Evolutionary conservation across 1,140 invertebrate species (phyloP), one percentile per base, ranked within the genome.

Genomic region (Coboldia fuscipes): DNA sequence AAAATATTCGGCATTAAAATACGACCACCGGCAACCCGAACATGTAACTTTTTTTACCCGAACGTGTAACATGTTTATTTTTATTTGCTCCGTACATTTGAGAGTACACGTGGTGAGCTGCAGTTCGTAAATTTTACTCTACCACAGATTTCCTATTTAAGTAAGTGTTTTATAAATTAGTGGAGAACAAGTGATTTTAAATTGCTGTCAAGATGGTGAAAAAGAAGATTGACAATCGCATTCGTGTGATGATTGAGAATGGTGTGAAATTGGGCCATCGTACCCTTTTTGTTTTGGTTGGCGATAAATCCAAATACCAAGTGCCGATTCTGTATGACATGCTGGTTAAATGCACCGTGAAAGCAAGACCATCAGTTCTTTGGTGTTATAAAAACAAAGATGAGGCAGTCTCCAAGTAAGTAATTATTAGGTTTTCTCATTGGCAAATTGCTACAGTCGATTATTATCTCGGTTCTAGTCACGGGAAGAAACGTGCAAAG

Each of bases 361-460:
- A 90, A 61, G 71, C 88, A 0, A 66, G 90, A 37, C 93, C 94
- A 8, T 75, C 71, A 24, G 86, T 97, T 1, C 56, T 99, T 14
- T 99, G 96, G 96, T 98, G 94, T 54, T 98, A 98, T 54, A 98
- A 98, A 58, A 97, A 61, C 61, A 98, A 48, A 75, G 88, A 45
- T 85, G 65, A 67, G 50, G 63, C 65, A 34, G 66, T 98, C 44
- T 93, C 77, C 53, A 82, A 77, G 75, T 81, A 61, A 56, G 57
- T 41, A 31, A 23, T 29, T 12, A 28, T 31, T 38, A 34, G 34
- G 37, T 28, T 44, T 48, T 13, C 18, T 32, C 8, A 18, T 33
- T 19, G 24, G 19, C 9, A 12, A 15, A 18, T 14, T 18, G 15
- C 26, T 26, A 24, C n/a, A n/a, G 15, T 18, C 13, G 22, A 41